A percentile compares a stretch with the other conserved stretches of the same genome.
Evolutionary conservation across 2,113 vertebrate genomes (phyloP).

Genomic region (Pipa parva): DNA sequence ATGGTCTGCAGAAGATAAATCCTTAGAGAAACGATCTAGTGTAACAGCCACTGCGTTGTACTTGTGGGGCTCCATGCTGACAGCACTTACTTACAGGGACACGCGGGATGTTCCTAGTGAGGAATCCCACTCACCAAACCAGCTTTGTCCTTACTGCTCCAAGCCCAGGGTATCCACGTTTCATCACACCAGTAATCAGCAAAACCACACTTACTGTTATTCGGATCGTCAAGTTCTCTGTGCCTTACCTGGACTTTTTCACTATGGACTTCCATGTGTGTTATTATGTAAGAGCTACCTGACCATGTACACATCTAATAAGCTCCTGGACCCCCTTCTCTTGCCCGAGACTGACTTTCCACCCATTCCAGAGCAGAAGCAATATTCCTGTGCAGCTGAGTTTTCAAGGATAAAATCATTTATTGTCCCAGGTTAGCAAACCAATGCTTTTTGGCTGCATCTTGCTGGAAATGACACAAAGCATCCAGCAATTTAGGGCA

Average conservation of each 20-base stretch:
- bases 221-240: neutral
- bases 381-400: slow-evolving; percentile 49
- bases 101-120: slow-evolving; percentile 40
- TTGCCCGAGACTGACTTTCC: slow-evolving; percentile 20
- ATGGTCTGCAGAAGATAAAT: slow-evolving; percentile 41
- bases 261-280: neutral
- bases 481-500: neutral
- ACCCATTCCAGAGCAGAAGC: slow-evolving; percentile 32
- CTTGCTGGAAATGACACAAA: neutral
- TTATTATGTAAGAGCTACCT: neutral
- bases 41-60: slow-evolving; percentile 59
- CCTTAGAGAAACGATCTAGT: neutral
- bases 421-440: slow-evolving; percentile 60
- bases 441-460: neutral
- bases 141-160: slow-evolving; percentile 56
- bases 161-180: slow-evolving; percentile 15
- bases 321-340: neutral
- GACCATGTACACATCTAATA: neutral
- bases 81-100: slow-evolving; percentile 61
- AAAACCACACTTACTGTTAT: slow-evolving; percentile 15
- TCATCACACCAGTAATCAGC: slow-evolving; percentile 1
- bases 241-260: slow-evolving; percentile 28
- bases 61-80: slow-evolving; percentile 77
- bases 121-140: slow-evolving; percentile 24
- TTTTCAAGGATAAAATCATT: slow-evolving; percentile 57